Base-by-base conservation (phyloP, 2,797 vertebrate genomes). In the Rhabdophis nuchalis region DNA sequence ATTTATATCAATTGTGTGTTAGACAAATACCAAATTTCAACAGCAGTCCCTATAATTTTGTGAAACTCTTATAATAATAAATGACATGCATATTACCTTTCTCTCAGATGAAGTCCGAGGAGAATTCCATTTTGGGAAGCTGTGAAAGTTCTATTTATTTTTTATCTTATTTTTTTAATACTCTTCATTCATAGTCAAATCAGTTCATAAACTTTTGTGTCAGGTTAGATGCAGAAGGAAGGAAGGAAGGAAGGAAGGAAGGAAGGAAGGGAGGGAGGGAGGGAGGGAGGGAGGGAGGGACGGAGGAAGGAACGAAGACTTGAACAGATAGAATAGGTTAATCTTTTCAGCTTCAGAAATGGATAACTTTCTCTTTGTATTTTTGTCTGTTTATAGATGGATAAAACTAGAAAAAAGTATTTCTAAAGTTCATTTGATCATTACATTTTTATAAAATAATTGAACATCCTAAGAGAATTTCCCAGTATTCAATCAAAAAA, bases 371-470 rank as follows among this genome's bases (percentile, higher is more conserved):
- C 60, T 52, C 32, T 25, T 68, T 60, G 12, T 3, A 12, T 58
- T 6, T 50, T 14, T 29, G 2, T 46, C 4, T 32, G 3, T 56
- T 46, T n/a, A 46, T 87, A 29, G n/a, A 91, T 87, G 52, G 53
- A 46, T 57, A 36, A 85, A 25, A 32, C 25, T 29, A 32, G 57
- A 46, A 53, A 25, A 14, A 52, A n/a, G 57, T 27, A 5, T 5
- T 72, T 56, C 50, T n/a, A 87, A 72, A 72, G 72, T 18, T 54
- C 56, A 6, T 72, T 77, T 60, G 12, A 32, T 23, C 54, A 11
- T 54, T 23, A 29, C 56, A 57, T 57, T 36, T 92, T 92, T 32
- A 64, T 89, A 85, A 82, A 85, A 89, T 64, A 86, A 85, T 32
- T 53, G 20, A 25, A 52, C 32, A 89, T 58, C 32, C 27, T 54